Base-by-base conservation (phyloP, 2,113 vertebrate genomes). In the Oreochromis niloticus region DNA sequence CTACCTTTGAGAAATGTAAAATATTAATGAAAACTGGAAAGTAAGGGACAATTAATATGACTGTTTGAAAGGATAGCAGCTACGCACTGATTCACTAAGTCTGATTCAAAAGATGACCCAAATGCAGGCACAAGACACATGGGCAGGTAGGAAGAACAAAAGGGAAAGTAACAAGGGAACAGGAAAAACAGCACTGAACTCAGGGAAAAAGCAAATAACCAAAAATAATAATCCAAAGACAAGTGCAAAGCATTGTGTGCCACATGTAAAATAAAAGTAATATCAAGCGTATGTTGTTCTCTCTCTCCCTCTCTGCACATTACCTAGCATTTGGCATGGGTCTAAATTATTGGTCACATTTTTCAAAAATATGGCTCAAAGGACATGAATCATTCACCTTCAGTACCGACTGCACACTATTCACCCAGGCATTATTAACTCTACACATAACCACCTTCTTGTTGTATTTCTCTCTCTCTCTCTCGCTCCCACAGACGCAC, bases 381-480 rank as follows among this genome's bases (percentile, higher is more conserved):
- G 59, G 55, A 81, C 16, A 36, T 32, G 4, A 83, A 55, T 63
- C 57, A 27, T 66, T 86, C 41, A 87, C 54, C n/a, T 73, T 48
- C 50, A n/a, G 32, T n/a, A 79, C 27, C 34, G 30, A 84, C 79
- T 39, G 56, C 80, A 71, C 52, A 75, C 71, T 54, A 80, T 84
- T 89, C 59, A 88, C 8, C 19, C 9, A 48, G 75, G 48, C 79
- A 59, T 54, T 85, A 56, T 93, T 86, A 86, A 86, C 87, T 81
- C 54, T 36, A 63, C 13, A 83, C 59, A 79, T 78, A 59, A 41
- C 48, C 12, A 6, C 52, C 36, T 43, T 90, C 78, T 80, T 36
- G 14, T 61, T 66, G 14, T 27, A 75, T 82, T 19, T 81, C 43
- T 50, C 22, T 8, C 24, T 13, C 32, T 41, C 16, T 68, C 8